Base-by-base conservation (phyloP, 2,113 vertebrate genomes). In the Micronycteris hirsuta region DNA sequence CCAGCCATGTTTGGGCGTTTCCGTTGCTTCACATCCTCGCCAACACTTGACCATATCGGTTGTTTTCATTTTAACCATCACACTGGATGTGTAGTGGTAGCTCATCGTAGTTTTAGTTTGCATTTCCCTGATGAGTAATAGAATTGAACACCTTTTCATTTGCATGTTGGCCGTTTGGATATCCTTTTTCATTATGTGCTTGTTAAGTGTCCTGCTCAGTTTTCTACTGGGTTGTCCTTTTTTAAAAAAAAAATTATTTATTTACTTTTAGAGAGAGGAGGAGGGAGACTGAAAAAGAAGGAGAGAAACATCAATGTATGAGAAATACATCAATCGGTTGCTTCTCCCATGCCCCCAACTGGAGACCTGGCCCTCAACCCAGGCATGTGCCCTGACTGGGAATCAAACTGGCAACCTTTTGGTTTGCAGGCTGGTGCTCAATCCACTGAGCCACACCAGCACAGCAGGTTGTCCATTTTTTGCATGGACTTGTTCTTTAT, bases 51-150 rank as follows among this genome's bases (percentile, higher is more conserved):
- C 61, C 9, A 24, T 63, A 38, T 76, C 43, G 22, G 71, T 13
- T 0, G 0, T 86, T 83, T 88, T 54, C n/a, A 86, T 96, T 96
- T 82, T 36, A 95, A 86, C 47, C 77, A 65, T 78, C 58, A 54
- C 82, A 10, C 13, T 96, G 71, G 71, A 61, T 45, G 77, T 87
- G 49, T 87, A 45, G 52, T 87, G 36, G n/a, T 54, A 85, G 73
- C 61, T 94, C 13, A 47, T 31, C 71, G 67, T 61, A 33, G 43
- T 81, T 86, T 93, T 78, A 68, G 93, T 93, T 93, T 95, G 89
- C 54, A 91, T 96, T 89, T 96, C 52, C 65, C 61, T 31, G 54
- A 38, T 89, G 95, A 93, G 36, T 83, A 82, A 95, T 86, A n/a
- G 77, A 74, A 76, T 61, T 20, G 47, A 74, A 58, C n/a, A 52